These are phyloP conservation scores for Eidolon dupreanum DNA, from an alignment of 2,797 vertebrate species.

Conservation along the genomic window DNA sequence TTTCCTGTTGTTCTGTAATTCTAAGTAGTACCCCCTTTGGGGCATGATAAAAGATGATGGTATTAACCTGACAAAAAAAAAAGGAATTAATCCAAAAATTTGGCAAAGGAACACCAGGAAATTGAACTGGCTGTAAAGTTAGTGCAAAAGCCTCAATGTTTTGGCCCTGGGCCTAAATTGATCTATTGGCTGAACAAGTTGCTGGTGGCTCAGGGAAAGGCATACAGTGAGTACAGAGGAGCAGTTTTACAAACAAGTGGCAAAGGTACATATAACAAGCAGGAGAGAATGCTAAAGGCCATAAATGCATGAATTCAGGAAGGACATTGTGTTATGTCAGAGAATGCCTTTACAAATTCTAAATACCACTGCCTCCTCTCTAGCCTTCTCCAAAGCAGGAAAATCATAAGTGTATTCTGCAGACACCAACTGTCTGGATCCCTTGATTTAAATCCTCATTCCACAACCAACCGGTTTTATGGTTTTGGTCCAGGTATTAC, in stretches of 20 bases:
- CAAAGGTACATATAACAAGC: background rate
- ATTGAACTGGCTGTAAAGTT: background rate
- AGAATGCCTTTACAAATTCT: background rate
- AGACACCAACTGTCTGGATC: background rate
- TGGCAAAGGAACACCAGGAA: background rate
- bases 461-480: background rate
- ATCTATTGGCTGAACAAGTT: background rate
- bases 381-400: background rate
- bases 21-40: background rate
- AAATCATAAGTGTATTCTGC: background rate
- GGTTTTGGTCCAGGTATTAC: background rate
- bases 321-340: background rate
- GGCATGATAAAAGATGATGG: background rate
- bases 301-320: background rate
- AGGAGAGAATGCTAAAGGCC: background rate
- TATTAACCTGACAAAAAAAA: background rate
- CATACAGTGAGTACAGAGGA: background rate
- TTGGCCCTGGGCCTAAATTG: background rate
- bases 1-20: background rate
- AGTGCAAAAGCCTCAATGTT: background rate
- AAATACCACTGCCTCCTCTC: background rate
- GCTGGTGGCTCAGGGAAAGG: background rate
- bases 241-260: background rate
- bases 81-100: background rate
- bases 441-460: background rate